Conservation (phyloP, 2,113 vertebrate genomes). For the Cranoglanis bouderius region DNA sequence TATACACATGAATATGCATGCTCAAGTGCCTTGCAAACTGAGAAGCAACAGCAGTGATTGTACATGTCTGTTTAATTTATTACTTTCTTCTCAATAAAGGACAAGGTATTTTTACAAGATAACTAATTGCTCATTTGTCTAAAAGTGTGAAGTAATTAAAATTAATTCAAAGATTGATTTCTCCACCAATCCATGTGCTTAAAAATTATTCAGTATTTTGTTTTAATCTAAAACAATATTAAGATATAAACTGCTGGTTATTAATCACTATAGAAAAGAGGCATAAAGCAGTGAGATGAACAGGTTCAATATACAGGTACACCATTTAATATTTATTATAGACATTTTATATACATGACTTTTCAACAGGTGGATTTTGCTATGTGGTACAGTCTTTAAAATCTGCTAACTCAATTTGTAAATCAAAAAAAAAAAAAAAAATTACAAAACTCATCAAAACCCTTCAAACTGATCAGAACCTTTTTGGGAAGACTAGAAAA, state of each 20-base stretch:
- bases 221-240: not conserved
- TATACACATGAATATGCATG: constrained; percentile 57
- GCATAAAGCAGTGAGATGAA: constrained; percentile 21
- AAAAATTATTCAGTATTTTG: too few species aligned
- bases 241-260: not conserved
- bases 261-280: not conserved
- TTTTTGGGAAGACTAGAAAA: constrained; percentile 99
- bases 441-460: constrained; percentile 97
- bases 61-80: constrained; percentile 66
- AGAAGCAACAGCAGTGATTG: constrained; percentile 50
- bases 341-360: constrained; percentile 99
- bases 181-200: not conserved
- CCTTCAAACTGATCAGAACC: constrained; percentile 90
- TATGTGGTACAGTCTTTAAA: constrained; percentile 99
- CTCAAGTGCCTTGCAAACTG: constrained; percentile 45
- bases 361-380: constrained; percentile 90
- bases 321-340: constrained; percentile 99
- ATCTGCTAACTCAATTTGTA: constrained; percentile 90
- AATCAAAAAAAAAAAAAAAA: constrained; percentile 83
- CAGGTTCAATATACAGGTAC: constrained; percentile 83
- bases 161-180: not conserved
- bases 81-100: constrained; percentile 65
- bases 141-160: not conserved
- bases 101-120: constrained; percentile 60
- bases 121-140: constrained; percentile 29